phyloP scores from a whole-genome alignment of 2,797 vertebrate species.

The Poecilia picta region DNA sequence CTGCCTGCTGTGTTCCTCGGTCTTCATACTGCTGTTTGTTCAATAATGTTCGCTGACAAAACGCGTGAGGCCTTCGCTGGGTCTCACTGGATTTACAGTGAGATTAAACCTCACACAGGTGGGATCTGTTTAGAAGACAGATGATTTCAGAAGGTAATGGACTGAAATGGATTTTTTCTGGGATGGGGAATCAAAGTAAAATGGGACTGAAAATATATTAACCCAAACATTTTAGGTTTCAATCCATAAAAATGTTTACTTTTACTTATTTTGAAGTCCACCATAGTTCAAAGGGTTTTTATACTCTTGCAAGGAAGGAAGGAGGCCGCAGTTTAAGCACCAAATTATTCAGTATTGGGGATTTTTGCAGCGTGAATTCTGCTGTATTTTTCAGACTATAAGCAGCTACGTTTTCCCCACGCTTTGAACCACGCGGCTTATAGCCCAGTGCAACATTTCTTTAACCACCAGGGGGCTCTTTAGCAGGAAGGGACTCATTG shows the following conservation, averaged over 20 bases:
- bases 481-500: too few relatives aligned
- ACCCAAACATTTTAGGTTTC: not conserved
- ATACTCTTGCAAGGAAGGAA: not conserved
- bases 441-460: too few relatives aligned
- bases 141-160: not conserved
- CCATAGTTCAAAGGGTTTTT: not conserved
- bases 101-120: not conserved
- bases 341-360: not conserved
- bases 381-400: too few relatives aligned
- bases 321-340: not conserved
- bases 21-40: not conserved
- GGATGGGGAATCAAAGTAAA: not conserved
- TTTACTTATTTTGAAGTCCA: not conserved
- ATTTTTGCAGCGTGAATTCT: not conserved
- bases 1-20: not conserved
- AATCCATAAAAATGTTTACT: not conserved
- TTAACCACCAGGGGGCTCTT: too few relatives aligned
- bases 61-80: not conserved
- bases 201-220: not conserved
- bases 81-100: not conserved
- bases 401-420: too few relatives aligned
- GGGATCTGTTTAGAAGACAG: not conserved
- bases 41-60: not conserved
- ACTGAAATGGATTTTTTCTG: not conserved
- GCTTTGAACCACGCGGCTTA: too few relatives aligned